Percentiles rank a stretch among this genome's conserved stretches.
These are phyloP conservation scores for Pristionchus fissidentatus DNA, from an alignment of 2,888 invertebrate genomes.

Conservation along the genomic window DNA sequence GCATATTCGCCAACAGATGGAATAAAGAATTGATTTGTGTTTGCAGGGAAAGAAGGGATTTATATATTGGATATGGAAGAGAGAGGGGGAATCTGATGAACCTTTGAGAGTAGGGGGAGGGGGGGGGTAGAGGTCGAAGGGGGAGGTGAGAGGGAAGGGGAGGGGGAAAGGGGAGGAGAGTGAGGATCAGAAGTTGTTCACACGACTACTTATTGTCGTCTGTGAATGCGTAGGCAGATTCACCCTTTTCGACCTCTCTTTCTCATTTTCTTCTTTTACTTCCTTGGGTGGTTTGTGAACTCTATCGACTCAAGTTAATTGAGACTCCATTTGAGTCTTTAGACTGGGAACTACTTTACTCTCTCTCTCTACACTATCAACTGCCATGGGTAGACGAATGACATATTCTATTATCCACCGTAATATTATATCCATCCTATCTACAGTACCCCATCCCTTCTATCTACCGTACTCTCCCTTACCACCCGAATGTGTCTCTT, in stretches of 20 bases:
- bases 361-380: neutral
- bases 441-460: no score
- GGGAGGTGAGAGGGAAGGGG: neutral
- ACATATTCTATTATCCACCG: no score
- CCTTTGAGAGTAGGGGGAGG: neutral
- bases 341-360: neutral
- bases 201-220: neutral
- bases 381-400: conserved; percentile 3
- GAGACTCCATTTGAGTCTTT: conserved; percentile 13
- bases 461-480: neutral
- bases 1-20: neutral
- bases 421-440: conserved; percentile 13
- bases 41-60: neutral
- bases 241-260: neutral
- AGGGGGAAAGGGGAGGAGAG: conserved; percentile 4
- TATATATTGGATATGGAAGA: conserved; percentile 12
- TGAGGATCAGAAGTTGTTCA: conserved; percentile 24
- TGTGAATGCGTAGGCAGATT: neutral
- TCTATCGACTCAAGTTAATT: neutral
- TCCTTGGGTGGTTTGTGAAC: conserved; percentile 14
- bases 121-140: neutral
- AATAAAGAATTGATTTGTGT: conserved; percentile 4
- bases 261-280: neutral
- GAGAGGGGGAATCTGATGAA: conserved; percentile 13
- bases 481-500: neutral